These are phyloP conservation scores for Yoshiicerus persimilis DNA, from an alignment of 1,140 invertebrate genomes.

Conservation along the genomic window DNA sequence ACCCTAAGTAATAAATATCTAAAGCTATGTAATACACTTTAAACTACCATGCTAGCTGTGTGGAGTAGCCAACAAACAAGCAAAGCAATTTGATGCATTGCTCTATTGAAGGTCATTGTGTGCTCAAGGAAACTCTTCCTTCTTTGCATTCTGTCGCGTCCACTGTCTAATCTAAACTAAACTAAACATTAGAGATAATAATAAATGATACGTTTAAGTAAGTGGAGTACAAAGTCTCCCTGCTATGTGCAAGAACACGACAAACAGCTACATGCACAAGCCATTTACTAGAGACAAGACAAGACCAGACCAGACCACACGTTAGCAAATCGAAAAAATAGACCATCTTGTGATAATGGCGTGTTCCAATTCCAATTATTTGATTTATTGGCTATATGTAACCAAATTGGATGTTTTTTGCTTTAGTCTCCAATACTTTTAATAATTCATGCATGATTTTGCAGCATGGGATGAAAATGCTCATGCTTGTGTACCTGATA, in stretches of 20 bases:
- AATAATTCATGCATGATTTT: background rate
- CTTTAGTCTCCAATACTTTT: background rate
- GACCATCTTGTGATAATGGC: background rate
- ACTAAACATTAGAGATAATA: background rate
- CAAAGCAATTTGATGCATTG: background rate
- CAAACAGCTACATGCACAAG: background rate
- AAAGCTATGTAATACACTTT: background rate
- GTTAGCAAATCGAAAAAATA: background rate
- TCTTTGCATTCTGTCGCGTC: background rate
- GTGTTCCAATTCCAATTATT: background rate
- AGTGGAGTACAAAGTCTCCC: background rate
- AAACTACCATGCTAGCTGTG: background rate
- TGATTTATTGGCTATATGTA: background rate
- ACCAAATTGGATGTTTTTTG: background rate
- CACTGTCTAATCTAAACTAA: background rate
- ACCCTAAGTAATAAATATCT: background rate
- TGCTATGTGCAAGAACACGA: background rate
- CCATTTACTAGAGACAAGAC: too few relatives aligned
- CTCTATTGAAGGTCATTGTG: background rate
- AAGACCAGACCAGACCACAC: background rate
- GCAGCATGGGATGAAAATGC: background rate
- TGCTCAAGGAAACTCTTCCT: constrained; percentile 8
- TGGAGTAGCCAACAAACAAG: background rate
- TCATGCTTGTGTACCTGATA: background rate
- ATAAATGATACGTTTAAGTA: background rate